Conservation (phyloP, 2,797 vertebrate species). For the Helicolenus hilgendorfi region DNA sequence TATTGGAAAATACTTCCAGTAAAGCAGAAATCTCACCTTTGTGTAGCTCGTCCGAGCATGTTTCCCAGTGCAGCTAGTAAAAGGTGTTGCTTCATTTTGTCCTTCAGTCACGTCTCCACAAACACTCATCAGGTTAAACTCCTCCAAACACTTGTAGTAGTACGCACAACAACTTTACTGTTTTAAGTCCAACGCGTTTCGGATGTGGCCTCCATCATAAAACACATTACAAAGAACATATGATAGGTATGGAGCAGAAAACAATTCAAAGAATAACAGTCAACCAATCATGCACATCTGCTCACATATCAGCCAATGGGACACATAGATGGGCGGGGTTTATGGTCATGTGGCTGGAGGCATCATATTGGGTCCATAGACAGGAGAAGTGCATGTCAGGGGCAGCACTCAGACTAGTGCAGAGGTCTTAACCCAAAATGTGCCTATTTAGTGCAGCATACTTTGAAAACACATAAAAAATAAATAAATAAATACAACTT, state of each 20-base stretch:
- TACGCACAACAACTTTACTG: background rate
- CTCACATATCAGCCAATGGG: background rate
- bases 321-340: background rate
- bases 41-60: background rate
- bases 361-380: background rate
- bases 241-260: background rate
- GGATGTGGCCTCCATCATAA: background rate
- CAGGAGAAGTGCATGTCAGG: background rate
- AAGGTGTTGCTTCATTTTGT: background rate
- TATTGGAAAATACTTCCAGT: background rate
- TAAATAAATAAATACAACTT: background rate
- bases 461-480: background rate
- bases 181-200: accelerated
- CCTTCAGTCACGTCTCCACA: background rate
- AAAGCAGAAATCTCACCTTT: background rate
- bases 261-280: background rate
- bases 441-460: background rate
- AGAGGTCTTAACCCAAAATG: background rate
- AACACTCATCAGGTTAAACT: background rate
- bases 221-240: background rate
- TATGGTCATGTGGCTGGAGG: background rate
- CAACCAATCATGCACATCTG: background rate
- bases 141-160: background rate
- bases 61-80: background rate
- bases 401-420: background rate